Evolutionary conservation across 2,888 invertebrate genomes (phyloP), one percentile per base, ranked within the genome.

Genomic region (Acheta domesticus): DNA sequence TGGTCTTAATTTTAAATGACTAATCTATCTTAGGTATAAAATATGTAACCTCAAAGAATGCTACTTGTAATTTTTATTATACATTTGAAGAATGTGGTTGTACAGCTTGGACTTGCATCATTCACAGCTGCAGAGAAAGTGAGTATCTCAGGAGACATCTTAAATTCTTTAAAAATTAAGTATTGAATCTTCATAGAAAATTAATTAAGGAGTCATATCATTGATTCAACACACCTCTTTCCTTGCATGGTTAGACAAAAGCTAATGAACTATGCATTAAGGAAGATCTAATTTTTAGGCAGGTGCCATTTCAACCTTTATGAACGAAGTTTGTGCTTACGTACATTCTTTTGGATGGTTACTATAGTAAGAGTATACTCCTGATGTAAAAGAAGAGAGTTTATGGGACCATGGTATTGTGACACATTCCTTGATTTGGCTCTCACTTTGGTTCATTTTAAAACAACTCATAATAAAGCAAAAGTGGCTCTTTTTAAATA

Each of bases 361-460:
- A 36, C 36, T 5, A 36, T 36, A 36, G 36, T 36, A 36, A 36
- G 36, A 36, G 36, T 36, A 36, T 36, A 36, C 36, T 36, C 36
- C 36, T 36, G 36, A 36, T 62, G 62, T 19, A 62, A 62, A 62
- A 19, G 62, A 36, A 62, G 16, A 19, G 62, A n/a, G 62, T 62
- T 62, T 62, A 62, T 62, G 62, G 62, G 14, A 19, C 14, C 62
- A 62, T 62, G 36, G 36, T 36, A 36, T 36, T 36, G 36, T 62
- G 62, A 62, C 62, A 62, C 62, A 62, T 62, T 62, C 62, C 62
- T 62, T n/a, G n/a, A 62, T n/a, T 62, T 62, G n/a, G 36, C n/a
- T 62, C 16, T 62, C n/a, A 19, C 62, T 19, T 62, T 62, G 62
- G 62, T 62, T 62, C 62, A 62, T 62, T 62, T 62, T 62, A 14